Percentiles rank a stretch among this genome's conserved stretches.
phyloP scores from a whole-genome alignment of 2,113 vertebrate genomes.

The Phasianus colchicus region DNA sequence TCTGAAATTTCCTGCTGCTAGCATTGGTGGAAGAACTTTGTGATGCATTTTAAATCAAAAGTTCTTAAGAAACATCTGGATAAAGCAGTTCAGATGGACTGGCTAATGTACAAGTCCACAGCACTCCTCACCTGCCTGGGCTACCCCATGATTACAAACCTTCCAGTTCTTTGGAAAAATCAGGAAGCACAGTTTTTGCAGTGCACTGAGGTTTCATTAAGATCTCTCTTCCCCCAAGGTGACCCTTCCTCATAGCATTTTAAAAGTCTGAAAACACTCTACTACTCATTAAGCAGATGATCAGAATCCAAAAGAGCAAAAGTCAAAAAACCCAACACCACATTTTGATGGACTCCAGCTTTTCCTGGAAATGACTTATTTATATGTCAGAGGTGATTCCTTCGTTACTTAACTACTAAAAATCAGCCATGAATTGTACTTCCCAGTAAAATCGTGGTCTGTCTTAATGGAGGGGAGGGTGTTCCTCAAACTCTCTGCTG shows the following conservation, averaged over 20 bases:
- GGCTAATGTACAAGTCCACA: neutral
- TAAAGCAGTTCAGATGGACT: conserved; percentile 27
- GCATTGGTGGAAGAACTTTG: neutral
- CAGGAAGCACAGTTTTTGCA: neutral
- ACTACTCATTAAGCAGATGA: neutral
- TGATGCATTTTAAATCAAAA: conserved; percentile 35
- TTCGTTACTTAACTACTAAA: neutral
- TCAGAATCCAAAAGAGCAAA: neutral
- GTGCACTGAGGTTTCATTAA: neutral
- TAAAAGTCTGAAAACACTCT: neutral
- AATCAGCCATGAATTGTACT: neutral
- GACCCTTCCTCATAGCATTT: neutral
- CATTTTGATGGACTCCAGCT: neutral
- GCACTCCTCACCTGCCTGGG: neutral
- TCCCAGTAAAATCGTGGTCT: neutral
- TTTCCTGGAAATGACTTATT: neutral
- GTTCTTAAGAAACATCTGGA: neutral
- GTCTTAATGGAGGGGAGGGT: neutral
- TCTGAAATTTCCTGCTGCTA: neutral
- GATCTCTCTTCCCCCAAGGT: neutral
- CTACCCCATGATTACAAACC: neutral
- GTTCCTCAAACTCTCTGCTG: neutral
- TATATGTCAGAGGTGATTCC: neutral
- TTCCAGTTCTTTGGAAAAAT: neutral
- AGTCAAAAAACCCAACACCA: neutral